Conservation (phyloP, 2,797 vertebrate species). For the Coendou prehensilis region DNA sequence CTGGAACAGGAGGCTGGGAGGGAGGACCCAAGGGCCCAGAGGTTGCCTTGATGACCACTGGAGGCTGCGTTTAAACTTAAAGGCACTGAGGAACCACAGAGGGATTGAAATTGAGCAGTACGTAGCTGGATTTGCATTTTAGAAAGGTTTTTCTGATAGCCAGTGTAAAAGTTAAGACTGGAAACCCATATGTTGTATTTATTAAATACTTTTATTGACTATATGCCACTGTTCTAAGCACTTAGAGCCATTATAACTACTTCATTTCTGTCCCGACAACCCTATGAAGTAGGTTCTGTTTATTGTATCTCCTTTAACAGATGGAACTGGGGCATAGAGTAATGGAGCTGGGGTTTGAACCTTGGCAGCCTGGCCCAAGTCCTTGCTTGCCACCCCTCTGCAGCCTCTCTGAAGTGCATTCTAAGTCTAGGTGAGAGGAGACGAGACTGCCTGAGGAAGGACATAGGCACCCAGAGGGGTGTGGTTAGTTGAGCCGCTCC, state of each 20-base stretch:
- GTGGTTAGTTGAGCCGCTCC: not conserved
- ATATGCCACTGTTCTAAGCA: not conserved
- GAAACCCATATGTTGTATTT: not conserved
- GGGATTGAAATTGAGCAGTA: not conserved
- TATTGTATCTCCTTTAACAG: not conserved
- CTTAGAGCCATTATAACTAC: not conserved
- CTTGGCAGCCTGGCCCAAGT: not conserved
- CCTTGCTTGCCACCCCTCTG: constrained; percentile 16
- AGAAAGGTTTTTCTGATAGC: not conserved
- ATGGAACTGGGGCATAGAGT: not conserved
- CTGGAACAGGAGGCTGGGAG: not conserved
- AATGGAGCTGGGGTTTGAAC: not conserved
- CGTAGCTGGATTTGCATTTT: constrained; percentile 20
- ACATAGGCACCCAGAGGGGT: not conserved
- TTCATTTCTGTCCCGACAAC: not conserved
- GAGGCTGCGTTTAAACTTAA: not conserved
- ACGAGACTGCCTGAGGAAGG: not conserved
- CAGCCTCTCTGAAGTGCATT: not conserved
- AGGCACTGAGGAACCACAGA: not conserved
- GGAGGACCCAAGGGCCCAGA: not conserved
- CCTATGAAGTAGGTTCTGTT: not conserved
- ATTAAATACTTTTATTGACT: not conserved
- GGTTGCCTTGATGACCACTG: not conserved
- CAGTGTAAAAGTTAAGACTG: not conserved
- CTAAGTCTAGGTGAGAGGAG: not conserved